Base-by-base conservation (phyloP, 1,140 invertebrate species). In the Lepidurus packardi region DNA sequence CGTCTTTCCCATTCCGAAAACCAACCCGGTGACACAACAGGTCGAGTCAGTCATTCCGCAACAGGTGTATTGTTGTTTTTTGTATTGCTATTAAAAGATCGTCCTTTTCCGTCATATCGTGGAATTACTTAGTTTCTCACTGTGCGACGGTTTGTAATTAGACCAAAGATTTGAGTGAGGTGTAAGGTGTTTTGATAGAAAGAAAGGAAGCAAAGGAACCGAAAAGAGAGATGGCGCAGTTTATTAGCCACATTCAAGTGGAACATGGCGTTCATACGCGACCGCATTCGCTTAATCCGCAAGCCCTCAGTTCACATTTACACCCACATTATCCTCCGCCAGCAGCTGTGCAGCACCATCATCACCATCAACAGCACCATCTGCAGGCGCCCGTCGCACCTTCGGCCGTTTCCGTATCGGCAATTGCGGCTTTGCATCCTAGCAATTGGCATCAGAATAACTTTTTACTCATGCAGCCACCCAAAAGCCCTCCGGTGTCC, bases 161-260 rank as follows among this genome's bases (percentile, higher is more conserved):
- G 34, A 34, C 1, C 34, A 34, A 4, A 4, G 34, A 34, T 34
- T 34, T 2, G 34, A 34, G 34, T 34, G 34, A 4, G 45, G 45
- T 47, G 45, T 11, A 47, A 47, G 16, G 45, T 47, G 45, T 47
- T 47, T 16, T 11, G 16, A 16, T 16, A 10, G 1, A 1, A 47
- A 47, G 10, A 47, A 47, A n/a, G n/a, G n/a, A 47, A 47, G 45
- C 3, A 47, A 47, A 47, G 7, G 53, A 7, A 9, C 21, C 21
- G 13, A 65, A 21, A 21, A 1, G 4, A 21, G 21, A 65, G 16
- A 65, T 65, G 53, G 53, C 53, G 6, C 53, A 65, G 53, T 65
- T 65, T 65, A 65, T 65, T 21, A 65, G 53, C 21, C 53, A 65
- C 21, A 65, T 65, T 65, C 53, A 65, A 65, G 53, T 65, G 53